phyloP scores from a whole-genome alignment of 2,888 invertebrate genomes.

The Pseudoips prasinana region DNA sequence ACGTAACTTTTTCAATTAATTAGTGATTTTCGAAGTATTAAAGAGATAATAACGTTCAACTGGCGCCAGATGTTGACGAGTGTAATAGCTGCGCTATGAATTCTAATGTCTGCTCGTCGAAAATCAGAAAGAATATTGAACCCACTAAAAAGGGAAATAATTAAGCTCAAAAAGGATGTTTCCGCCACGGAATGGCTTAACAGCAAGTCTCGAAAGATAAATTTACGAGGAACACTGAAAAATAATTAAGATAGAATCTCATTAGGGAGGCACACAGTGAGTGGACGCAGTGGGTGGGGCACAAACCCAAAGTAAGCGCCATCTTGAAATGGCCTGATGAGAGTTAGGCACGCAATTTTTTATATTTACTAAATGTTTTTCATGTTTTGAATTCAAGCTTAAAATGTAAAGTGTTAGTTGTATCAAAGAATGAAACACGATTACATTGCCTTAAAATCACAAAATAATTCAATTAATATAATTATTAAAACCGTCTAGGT shows the following conservation, averaged over 20 bases:
- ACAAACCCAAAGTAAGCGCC: conserved; percentile 7
- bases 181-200: conserved; percentile 57
- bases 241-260: conserved; percentile 68
- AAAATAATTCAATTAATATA: too few species aligned
- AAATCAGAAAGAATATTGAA: conserved; percentile 73
- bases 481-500: too few species aligned
- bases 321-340: conserved; percentile 1
- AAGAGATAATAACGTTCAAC: conserved; percentile 62
- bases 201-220: conserved; percentile 50
- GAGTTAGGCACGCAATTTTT: too few species aligned
- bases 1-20: conserved; percentile 53
- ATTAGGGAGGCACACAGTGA: conserved; percentile 47
- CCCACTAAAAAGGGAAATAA: conserved; percentile 66
- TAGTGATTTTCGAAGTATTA: conserved; percentile 60
- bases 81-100: conserved; percentile 73
- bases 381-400: too few species aligned
- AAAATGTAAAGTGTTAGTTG: too few species aligned
- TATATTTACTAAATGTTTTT: too few species aligned
- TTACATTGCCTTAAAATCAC: too few species aligned
- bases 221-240: conserved; percentile 61
- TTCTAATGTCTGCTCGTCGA: conserved; percentile 68
- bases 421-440: too few species aligned
- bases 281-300: conserved; percentile 18
- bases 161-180: conserved; percentile 65
- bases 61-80: conserved; percentile 73